Evolutionary conservation across 2,797 vertebrate genomes (phyloP).

Genomic region (Pagetopsis macropterus): DNA sequence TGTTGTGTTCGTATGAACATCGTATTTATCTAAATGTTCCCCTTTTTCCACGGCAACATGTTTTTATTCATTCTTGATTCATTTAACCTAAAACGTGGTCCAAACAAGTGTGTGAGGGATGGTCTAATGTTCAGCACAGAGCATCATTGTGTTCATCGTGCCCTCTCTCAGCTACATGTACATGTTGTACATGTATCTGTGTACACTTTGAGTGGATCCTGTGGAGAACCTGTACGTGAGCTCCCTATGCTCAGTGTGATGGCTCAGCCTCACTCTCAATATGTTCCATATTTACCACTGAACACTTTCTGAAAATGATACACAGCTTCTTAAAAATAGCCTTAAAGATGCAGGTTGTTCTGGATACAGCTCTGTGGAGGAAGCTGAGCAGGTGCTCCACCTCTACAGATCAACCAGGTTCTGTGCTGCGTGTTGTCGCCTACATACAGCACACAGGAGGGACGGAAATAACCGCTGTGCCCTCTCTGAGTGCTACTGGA

Average conservation of each 20-base stretch:
- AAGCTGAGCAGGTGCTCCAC: slow-evolving; percentile 67
- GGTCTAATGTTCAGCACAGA: too few species aligned
- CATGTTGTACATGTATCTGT: too few species aligned
- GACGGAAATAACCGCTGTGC: slow-evolving; percentile 71
- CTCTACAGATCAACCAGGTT: slow-evolving; percentile 65
- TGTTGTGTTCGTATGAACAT: too few species aligned
- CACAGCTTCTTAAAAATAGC: slow-evolving; percentile 63
- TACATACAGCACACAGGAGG: slow-evolving; percentile 69
- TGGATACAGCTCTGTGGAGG: slow-evolving; percentile 62
- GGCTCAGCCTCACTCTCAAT: slow-evolving; percentile 20
- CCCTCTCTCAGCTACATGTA: neutral
- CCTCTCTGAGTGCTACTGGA: slow-evolving; percentile 76
- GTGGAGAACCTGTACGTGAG: neutral
- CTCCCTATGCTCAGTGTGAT: slow-evolving; percentile 2
- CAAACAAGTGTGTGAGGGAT: too few species aligned
- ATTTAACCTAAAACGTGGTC: too few species aligned
- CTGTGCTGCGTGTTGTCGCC: slow-evolving; percentile 72
- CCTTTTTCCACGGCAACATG: too few species aligned
- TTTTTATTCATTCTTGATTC: too few species aligned
- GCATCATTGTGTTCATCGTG: neutral
- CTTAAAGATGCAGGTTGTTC: slow-evolving; percentile 41
- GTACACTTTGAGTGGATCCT: neutral
- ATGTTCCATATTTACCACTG: slow-evolving; percentile 29
- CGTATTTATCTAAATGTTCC: too few species aligned
- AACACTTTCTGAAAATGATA: slow-evolving; percentile 39